Evolutionary conservation across 2,113 vertebrate genomes (phyloP).

Genomic region (Urocolius indicus): DNA sequence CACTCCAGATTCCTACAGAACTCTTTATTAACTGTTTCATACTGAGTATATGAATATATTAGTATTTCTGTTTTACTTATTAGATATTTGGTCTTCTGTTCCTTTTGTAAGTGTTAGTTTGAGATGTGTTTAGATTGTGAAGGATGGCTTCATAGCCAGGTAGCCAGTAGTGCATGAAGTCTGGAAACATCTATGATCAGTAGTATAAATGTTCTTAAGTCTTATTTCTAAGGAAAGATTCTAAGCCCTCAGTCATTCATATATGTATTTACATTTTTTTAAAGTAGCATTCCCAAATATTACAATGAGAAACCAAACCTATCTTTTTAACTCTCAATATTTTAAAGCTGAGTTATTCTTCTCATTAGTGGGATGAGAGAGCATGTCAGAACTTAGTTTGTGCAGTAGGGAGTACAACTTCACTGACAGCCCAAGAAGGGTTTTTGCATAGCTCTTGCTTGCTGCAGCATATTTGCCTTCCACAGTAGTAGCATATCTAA

Average conservation of each 20-base stretch:
- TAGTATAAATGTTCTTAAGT: background rate
- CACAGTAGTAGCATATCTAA: background rate
- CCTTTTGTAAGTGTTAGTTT: background rate
- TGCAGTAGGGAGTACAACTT: background rate
- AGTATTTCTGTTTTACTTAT: background rate
- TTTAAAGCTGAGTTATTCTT: background rate
- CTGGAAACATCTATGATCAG: background rate
- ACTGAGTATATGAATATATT: background rate
- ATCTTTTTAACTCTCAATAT: background rate
- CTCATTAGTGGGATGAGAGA: background rate
- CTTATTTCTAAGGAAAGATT: background rate
- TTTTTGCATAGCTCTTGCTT: background rate
- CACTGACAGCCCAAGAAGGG: background rate
- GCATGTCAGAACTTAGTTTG: background rate
- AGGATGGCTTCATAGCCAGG: background rate
- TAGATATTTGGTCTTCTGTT: background rate
- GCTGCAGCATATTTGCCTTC: background rate
- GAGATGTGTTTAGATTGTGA: background rate
- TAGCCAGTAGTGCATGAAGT: background rate
- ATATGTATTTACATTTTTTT: background rate
- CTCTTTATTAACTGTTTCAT: background rate
- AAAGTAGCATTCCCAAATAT: background rate
- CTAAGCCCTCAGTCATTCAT: background rate
- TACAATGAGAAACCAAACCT: background rate
- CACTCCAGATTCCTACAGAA: background rate